Percentiles rank a stretch among this genome's conserved stretches.
Evolutionary conservation across 2,797 vertebrate genomes (phyloP).

Genomic region (Rhinella marina): DNA sequence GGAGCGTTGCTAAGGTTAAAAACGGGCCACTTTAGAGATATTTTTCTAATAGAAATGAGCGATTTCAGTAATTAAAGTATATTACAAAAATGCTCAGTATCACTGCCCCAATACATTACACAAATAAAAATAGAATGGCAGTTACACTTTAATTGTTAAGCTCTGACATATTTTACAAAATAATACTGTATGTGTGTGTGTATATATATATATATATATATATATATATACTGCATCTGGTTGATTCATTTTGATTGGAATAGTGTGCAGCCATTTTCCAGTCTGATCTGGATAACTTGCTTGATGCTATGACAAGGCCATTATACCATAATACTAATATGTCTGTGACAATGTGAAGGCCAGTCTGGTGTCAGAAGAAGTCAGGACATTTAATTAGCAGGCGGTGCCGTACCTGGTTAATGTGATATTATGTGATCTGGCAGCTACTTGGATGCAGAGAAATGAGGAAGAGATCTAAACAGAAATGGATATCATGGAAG

Average conservation of each 20-base stretch:
- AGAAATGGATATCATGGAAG: background rate
- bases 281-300: constrained; percentile 27
- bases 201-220: too few species aligned
- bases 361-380: constrained; percentile 48
- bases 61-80: too few species aligned
- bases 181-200: too few species aligned
- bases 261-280: constrained; percentile 18
- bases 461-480: constrained; percentile 10
- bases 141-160: too few species aligned
- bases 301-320: constrained; percentile 24
- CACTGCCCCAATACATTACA: too few species aligned
- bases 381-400: constrained; percentile 54
- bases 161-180: too few species aligned
- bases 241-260: background rate
- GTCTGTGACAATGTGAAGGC: constrained; percentile 25
- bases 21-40: too few species aligned
- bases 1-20: too few species aligned
- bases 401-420: constrained; percentile 41
- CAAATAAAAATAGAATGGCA: too few species aligned
- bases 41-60: too few species aligned
- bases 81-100: too few species aligned
- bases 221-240: too few species aligned
- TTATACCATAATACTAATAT: constrained; percentile 51
- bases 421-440: constrained; percentile 46
- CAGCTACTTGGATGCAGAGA: constrained; percentile 27